Evolutionary conservation across 2,888 invertebrate genomes (phyloP).

Genomic region (Anticlea derivata): DNA sequence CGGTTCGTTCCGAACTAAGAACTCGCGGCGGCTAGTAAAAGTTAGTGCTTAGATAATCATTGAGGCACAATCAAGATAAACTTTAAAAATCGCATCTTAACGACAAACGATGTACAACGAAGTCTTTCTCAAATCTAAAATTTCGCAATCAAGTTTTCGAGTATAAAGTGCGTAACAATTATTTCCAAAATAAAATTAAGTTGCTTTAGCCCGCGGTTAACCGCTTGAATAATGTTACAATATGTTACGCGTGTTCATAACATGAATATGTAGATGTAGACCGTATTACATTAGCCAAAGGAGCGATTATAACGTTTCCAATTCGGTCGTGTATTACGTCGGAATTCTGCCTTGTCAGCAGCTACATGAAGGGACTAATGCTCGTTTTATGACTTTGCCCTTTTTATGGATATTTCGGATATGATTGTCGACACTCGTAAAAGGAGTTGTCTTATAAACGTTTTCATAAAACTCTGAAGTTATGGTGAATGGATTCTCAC

Average conservation of each 20-base stretch:
- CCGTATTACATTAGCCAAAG: constrained; percentile 41
- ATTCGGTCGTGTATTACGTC: constrained; percentile 44
- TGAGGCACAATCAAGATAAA: no score
- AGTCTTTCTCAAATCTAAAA: constrained; percentile 1
- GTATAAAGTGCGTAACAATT: constrained; percentile 34
- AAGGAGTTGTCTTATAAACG: constrained; percentile 61
- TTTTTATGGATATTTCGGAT: constrained; percentile 73
- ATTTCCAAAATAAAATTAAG: constrained; percentile 36
- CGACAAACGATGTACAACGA: neutral
- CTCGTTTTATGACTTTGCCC: constrained; percentile 68
- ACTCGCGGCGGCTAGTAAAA: no score
- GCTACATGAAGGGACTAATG: constrained; percentile 68
- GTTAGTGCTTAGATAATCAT: no score
- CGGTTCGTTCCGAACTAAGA: no score
- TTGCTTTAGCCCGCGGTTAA: constrained; percentile 27
- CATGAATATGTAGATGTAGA: constrained; percentile 37
- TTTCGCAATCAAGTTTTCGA: constrained; percentile 21
- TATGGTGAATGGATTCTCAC: constrained; percentile 25
- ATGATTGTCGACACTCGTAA: constrained; percentile 72
- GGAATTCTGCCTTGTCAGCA: constrained; percentile 60
- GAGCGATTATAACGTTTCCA: constrained; percentile 46
- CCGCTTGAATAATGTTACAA: constrained; percentile 38
- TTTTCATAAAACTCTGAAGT: constrained; percentile 45
- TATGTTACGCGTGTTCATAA: constrained; percentile 36
- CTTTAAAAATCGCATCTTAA: no score